phyloP scores from a whole-genome alignment of 2,797 vertebrate species.

The Danio aesculapii region DNA sequence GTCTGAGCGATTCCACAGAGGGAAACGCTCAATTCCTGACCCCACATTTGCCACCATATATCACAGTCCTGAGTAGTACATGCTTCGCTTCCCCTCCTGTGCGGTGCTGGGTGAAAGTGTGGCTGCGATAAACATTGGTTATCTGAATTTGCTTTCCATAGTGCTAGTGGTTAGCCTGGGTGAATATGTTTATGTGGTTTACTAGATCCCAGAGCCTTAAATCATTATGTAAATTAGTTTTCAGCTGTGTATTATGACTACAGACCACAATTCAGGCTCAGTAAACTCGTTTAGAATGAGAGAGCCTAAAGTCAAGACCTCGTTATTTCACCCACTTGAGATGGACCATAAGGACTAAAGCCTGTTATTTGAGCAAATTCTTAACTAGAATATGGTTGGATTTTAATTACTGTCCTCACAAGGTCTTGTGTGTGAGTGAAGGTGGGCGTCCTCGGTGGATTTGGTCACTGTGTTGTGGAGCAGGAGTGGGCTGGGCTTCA shows the following conservation, averaged over 20 bases:
- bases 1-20: slow-evolving; percentile 62
- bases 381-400: slow-evolving; percentile 50
- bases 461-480: slow-evolving; percentile 66
- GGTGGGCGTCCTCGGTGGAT: slow-evolving; percentile 52
- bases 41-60: slow-evolving; percentile 67
- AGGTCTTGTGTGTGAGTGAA: slow-evolving; percentile 61
- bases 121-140: slow-evolving; percentile 34
- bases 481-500: slow-evolving; percentile 75
- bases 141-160: slow-evolving; percentile 19
- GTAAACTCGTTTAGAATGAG: not conserved
- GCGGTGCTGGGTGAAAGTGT: slow-evolving; percentile 43
- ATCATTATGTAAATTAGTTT: slow-evolving; percentile 14
- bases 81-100: slow-evolving; percentile 16
- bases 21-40: slow-evolving; percentile 63
- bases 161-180: slow-evolving; percentile 29
- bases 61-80: slow-evolving; percentile 29
- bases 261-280: not conserved
- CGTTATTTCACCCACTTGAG: not conserved
- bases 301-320: not conserved
- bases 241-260: not conserved
- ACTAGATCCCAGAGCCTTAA: not conserved
- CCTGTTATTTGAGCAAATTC: slow-evolving; percentile 46
- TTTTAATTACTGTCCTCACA: slow-evolving; percentile 60
- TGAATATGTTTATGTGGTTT: slow-evolving; percentile 5
- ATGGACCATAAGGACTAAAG: slow-evolving; percentile 34